These are phyloP conservation scores for Heliothis peltigera DNA, from an alignment of 2,888 invertebrate genomes.

Conservation along the genomic window DNA sequence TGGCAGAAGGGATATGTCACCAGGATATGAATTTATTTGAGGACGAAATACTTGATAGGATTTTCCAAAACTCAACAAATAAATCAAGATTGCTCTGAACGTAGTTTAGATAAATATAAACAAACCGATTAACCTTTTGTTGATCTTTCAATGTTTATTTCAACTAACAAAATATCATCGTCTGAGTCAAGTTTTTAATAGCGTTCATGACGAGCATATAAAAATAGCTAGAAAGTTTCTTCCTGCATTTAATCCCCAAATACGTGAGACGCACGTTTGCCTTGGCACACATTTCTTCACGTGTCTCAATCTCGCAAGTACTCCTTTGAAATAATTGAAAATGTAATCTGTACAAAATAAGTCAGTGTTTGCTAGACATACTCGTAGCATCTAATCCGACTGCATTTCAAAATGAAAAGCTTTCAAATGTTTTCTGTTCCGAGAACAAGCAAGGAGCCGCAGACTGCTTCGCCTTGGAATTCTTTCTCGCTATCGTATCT, in stretches of 20 bases:
- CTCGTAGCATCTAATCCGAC: constrained; percentile 16
- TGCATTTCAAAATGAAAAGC: constrained; percentile 33
- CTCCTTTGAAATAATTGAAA: constrained; percentile 38
- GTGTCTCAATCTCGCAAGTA: constrained; percentile 24
- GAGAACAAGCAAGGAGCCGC: constrained; percentile 35
- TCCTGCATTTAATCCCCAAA: not conserved
- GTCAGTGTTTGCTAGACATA: constrained; percentile 3
- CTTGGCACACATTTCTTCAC: constrained; percentile 11
- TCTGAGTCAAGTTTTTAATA: no score
- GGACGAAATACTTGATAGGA: not conserved
- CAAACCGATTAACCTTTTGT: no score
- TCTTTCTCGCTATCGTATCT: constrained; percentile 23
- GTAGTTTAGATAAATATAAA: no score
- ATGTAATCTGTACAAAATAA: constrained; percentile 29
- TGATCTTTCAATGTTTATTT: no score
- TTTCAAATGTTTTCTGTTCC: constrained; percentile 30
- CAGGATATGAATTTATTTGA: not conserved
- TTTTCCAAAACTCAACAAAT: not conserved
- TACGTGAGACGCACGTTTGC: constrained; percentile 10
- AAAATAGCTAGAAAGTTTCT: constrained; percentile 10
- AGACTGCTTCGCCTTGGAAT: constrained; percentile 18
- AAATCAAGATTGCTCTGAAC: no score
- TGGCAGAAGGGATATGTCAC: not conserved
- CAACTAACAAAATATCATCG: no score
- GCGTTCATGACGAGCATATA: not conserved